Evolutionary conservation across 2,113 vertebrate genomes (phyloP).

Genomic region (Porphyrio hochstetteri): DNA sequence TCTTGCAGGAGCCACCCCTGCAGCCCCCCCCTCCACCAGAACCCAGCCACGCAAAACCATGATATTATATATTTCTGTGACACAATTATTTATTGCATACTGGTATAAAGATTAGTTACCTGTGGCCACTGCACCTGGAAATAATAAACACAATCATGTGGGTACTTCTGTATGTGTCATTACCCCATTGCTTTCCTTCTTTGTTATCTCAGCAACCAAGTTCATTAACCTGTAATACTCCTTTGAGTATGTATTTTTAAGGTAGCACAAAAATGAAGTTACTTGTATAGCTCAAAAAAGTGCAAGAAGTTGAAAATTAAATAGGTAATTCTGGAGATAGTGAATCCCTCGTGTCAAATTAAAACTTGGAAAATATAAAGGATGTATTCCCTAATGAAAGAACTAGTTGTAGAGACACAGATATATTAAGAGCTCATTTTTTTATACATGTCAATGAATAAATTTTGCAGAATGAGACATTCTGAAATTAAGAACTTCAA

Average conservation of each 20-base stretch:
- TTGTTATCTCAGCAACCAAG: not conserved
- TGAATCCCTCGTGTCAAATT: not conserved
- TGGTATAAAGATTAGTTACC: not conserved
- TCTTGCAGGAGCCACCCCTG: no score
- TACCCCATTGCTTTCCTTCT: not conserved
- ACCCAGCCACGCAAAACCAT: no score
- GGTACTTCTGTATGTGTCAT: not conserved
- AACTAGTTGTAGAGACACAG: not conserved
- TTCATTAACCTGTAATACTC: not conserved
- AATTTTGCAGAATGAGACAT: not conserved
- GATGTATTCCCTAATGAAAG: not conserved
- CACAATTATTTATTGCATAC: not conserved
- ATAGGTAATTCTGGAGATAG: not conserved
- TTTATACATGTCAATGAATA: not conserved
- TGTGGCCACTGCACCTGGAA: not conserved
- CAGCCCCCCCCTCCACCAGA: no score
- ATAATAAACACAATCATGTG: not conserved
- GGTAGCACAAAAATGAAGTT: not conserved
- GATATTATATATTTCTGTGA: not conserved
- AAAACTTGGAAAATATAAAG: not conserved
- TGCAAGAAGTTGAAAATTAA: not conserved
- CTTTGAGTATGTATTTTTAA: not conserved
- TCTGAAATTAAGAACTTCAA: not conserved
- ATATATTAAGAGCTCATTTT: not conserved
- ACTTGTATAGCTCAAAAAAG: not conserved